A percentile compares a stretch with the other conserved stretches of the same genome.
These are phyloP conservation scores for Maniola jurtina DNA, from an alignment of 1,140 invertebrate genomes.

Conservation along the genomic window DNA sequence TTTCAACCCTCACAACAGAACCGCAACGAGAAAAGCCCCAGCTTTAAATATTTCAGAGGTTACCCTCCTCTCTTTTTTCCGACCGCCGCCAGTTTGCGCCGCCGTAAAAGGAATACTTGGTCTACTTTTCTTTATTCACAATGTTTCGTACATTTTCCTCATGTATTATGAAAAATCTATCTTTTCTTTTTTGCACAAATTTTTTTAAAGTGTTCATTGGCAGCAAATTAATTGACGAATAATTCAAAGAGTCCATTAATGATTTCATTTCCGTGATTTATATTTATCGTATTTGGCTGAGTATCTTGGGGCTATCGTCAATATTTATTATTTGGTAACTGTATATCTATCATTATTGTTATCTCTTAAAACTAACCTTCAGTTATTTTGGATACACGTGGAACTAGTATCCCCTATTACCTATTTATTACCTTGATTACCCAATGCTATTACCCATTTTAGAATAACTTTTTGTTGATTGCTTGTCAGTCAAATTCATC, in stretches of 20 bases:
- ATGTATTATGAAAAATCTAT: not conserved
- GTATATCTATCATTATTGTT: slow-evolving; percentile 11
- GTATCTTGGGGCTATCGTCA: slow-evolving; percentile 3
- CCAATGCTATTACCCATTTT: no score
- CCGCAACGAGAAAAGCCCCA: not conserved
- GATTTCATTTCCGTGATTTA: slow-evolving; percentile 13
- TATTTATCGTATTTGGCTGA: slow-evolving; percentile 14
- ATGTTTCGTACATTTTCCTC: not conserved
- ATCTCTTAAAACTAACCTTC: slow-evolving; percentile 16
- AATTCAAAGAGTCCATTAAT: not conserved
- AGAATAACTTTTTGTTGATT: no score
- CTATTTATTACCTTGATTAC: not conserved
- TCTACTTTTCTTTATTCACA: not conserved
- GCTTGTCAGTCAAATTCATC: no score
- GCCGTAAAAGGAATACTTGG: not conserved
- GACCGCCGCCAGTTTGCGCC: not conserved
- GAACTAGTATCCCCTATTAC: not conserved
- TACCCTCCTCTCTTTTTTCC: not conserved
- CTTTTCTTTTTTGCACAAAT: no score
- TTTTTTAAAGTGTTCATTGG: no score
- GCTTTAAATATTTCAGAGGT: not conserved
- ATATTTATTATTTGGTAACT: slow-evolving; percentile 8
- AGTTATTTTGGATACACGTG: slow-evolving; percentile 7
- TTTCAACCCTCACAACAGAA: not conserved
- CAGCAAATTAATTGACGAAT: no score